phyloP scores from a whole-genome alignment of 2,888 invertebrate species.

The Syritta pipiens region DNA sequence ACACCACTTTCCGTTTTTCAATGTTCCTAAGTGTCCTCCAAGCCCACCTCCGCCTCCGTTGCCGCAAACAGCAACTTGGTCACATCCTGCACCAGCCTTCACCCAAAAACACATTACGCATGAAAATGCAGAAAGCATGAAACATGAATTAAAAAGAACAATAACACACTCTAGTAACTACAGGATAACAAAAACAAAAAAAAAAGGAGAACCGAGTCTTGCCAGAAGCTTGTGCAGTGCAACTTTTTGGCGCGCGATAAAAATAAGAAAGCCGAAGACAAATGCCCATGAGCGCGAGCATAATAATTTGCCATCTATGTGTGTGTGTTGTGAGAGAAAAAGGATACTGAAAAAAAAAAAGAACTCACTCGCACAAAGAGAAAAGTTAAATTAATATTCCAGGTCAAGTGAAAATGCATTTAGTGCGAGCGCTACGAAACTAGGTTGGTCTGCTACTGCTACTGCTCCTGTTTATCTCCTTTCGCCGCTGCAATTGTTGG shows the following conservation, averaged over 20 bases:
- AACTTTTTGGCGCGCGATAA: slow-evolving; percentile 56
- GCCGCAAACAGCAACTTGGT: slow-evolving; percentile 48
- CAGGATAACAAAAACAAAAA: neutral
- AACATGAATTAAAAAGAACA: slow-evolving; percentile 63
- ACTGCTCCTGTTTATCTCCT: neutral
- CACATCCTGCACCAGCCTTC: slow-evolving; percentile 66
- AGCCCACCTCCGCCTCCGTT: neutral
- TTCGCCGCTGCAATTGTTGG: slow-evolving; percentile 37
- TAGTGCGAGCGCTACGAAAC: slow-evolving; percentile 42
- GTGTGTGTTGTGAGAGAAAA: slow-evolving; percentile 47
- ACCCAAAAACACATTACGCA: slow-evolving; percentile 64
- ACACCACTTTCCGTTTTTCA: slow-evolving; percentile 34
- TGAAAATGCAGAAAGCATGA: slow-evolving; percentile 42
- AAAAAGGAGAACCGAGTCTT: slow-evolving; percentile 5
- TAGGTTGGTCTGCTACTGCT: slow-evolving; percentile 28
- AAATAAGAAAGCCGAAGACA: slow-evolving; percentile 60
- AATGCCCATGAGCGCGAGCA: slow-evolving; percentile 61
- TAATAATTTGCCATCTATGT: slow-evolving; percentile 54
- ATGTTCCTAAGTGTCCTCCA: slow-evolving; percentile 24
- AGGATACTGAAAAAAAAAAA: slow-evolving; percentile 15
- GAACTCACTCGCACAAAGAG: slow-evolving; percentile 16
- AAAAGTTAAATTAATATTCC: slow-evolving; percentile 68
- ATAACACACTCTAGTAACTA: slow-evolving; percentile 59
- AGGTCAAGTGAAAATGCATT: slow-evolving; percentile 69
- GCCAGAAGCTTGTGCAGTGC: slow-evolving; percentile 31